Evolutionary conservation across 2,888 invertebrate genomes (phyloP).

Genomic region (Drosophila nr. fundita): DNA sequence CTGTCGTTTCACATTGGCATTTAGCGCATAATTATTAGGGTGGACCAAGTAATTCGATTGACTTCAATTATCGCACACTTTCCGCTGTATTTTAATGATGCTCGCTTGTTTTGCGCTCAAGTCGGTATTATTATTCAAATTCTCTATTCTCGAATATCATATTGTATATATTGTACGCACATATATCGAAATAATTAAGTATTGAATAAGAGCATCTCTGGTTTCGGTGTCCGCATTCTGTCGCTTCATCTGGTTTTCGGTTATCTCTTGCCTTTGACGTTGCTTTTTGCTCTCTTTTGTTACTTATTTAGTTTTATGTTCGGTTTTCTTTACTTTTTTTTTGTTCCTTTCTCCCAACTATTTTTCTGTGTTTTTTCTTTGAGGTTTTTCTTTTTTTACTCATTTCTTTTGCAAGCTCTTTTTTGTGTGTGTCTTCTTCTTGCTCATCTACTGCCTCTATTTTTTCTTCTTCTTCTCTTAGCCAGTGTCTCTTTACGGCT

Average conservation of each 20-base stretch:
- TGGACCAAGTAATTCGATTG: conserved; percentile 18
- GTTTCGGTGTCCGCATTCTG: conserved; percentile 8
- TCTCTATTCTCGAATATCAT: neutral
- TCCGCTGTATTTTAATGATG: neutral
- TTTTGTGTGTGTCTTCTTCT: conserved; percentile 22
- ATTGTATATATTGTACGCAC: neutral
- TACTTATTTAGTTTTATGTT: conserved; percentile 69
- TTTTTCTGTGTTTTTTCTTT: conserved; percentile 31
- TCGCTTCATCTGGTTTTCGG: conserved; percentile 23
- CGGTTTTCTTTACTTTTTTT: conserved; percentile 34
- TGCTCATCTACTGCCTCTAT: conserved; percentile 11
- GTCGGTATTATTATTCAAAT: neutral
- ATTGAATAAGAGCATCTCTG: conserved; percentile 18
- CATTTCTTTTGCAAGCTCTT: conserved; percentile 23
- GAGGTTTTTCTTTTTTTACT: conserved; percentile 8
- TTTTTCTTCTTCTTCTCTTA: conserved; percentile 21
- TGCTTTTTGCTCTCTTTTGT: conserved; percentile 55
- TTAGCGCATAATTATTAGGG: conserved; percentile 17
- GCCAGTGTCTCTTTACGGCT: conserved; percentile 60
- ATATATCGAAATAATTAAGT: neutral
- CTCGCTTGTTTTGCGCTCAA: neutral
- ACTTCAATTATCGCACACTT: neutral
- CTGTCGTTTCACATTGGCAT: conserved; percentile 14
- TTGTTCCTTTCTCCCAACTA: conserved; percentile 12
- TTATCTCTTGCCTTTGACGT: conserved; percentile 51